These are phyloP conservation scores for Cephalopachus bancanus DNA, from an alignment of 2,797 vertebrate species.

Conservation along the genomic window DNA sequence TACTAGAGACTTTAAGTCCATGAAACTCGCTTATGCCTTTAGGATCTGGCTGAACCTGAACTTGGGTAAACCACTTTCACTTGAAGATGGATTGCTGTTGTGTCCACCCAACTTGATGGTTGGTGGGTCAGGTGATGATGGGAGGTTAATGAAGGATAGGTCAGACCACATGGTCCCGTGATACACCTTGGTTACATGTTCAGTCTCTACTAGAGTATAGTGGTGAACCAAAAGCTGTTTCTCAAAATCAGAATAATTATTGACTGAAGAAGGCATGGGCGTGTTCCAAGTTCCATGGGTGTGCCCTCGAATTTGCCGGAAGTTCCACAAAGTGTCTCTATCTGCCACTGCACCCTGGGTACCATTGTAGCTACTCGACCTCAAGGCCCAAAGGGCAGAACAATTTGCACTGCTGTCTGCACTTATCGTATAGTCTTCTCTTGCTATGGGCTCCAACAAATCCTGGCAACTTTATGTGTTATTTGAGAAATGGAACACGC, in stretches of 20 bases:
- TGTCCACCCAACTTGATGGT: background rate
- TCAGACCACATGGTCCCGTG: background rate
- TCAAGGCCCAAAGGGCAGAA: background rate
- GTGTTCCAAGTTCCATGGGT: background rate
- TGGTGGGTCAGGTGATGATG: background rate
- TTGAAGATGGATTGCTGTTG: background rate
- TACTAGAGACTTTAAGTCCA: background rate
- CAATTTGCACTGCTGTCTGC: background rate
- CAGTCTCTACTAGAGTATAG: background rate
- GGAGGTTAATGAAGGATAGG: background rate
- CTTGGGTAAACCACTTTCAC: background rate
- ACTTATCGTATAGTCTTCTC: background rate
- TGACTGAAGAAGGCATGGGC: background rate
- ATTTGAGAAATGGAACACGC: background rate
- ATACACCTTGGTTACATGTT: background rate
- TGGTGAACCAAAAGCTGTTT: background rate
- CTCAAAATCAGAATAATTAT: slow-evolving; percentile 6
- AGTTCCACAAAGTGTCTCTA: background rate
- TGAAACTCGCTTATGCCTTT: background rate
- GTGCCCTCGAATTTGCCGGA: background rate
- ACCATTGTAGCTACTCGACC: background rate
- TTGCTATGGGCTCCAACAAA: background rate
- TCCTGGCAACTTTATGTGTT: background rate
- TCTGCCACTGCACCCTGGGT: background rate
- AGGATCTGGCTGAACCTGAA: background rate